These are phyloP conservation scores for Potorous gilbertii DNA, from an alignment of 2,797 vertebrate genomes.

Conservation along the genomic window DNA sequence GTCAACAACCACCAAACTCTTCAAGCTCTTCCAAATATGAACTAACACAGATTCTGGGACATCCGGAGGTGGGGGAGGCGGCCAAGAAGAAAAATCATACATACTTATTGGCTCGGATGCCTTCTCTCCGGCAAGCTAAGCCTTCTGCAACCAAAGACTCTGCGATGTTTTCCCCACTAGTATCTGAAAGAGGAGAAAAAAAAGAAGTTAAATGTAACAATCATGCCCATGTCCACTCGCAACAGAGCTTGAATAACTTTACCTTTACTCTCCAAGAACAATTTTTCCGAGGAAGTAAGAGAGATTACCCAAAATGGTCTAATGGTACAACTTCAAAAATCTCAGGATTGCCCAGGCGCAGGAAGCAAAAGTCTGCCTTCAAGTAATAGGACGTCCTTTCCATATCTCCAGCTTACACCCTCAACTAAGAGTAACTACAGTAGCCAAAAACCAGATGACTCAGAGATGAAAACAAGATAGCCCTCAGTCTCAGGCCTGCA, in stretches of 20 bases:
- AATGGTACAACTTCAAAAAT: not conserved
- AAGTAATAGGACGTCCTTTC: not conserved
- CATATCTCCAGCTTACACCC: not conserved
- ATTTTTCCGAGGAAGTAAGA: not conserved
- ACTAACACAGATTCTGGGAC: not conserved
- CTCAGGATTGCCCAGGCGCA: not conserved
- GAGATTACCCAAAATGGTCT: not conserved
- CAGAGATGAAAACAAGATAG: not conserved
- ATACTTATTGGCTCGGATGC: constrained; percentile 90
- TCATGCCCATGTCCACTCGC: not conserved
- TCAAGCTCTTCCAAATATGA: not conserved
- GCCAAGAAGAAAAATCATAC: not conserved
- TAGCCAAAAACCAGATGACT: not conserved
- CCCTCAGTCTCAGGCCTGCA: not conserved
- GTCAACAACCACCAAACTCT: not conserved
- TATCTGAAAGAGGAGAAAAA: constrained; percentile 85
- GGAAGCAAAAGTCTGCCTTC: not conserved
- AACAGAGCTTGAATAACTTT: not conserved
- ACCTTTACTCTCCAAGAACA: not conserved
- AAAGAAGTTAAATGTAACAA: not conserved
- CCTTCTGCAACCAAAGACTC: constrained; percentile 95
- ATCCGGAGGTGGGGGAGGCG: not conserved
- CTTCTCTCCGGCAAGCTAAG: constrained; percentile 94
- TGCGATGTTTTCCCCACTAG: constrained; percentile 94
- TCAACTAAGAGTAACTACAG: not conserved